A percentile compares a stretch with the other conserved stretches of the same genome.
Evolutionary conservation across 2,113 vertebrate genomes (phyloP).

Genomic region (Dermatemys mawii): DNA sequence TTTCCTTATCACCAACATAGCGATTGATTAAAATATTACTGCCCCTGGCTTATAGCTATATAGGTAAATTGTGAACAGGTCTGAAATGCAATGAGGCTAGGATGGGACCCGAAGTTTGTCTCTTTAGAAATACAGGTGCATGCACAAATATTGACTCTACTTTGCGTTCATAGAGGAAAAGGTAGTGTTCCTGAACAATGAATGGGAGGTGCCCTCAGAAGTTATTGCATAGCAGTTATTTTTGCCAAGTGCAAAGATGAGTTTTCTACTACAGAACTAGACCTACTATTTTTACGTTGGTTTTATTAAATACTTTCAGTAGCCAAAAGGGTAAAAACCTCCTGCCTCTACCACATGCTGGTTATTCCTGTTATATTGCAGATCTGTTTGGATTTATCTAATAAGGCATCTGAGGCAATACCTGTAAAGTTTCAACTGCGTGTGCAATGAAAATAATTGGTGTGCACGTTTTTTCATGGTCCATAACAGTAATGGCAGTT

Average conservation of each 20-base stretch:
- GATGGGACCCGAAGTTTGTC: not conserved
- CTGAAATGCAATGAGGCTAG: not conserved
- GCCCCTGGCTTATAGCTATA: not conserved
- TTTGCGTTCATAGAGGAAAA: not conserved
- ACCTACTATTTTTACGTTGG: not conserved
- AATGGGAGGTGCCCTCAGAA: not conserved
- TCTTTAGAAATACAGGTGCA: not conserved
- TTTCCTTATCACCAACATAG: not conserved
- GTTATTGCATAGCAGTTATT: not conserved
- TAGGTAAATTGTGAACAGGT: not conserved
- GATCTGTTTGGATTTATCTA: not conserved
- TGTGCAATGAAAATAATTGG: not conserved
- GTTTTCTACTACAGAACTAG: not conserved
- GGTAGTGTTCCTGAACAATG: not conserved
- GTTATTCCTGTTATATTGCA: not conserved
- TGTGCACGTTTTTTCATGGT: not conserved
- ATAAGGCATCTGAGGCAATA: not conserved
- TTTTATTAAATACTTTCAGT: not conserved
- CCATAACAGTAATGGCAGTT: not conserved
- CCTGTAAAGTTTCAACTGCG: not conserved
- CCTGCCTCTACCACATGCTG: not conserved
- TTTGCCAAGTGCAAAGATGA: not conserved
- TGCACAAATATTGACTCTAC: not conserved
- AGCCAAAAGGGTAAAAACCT: not conserved
- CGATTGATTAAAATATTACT: not conserved